phyloP scores from a whole-genome alignment of 1,140 invertebrate species.

The Dryas iulia region DNA sequence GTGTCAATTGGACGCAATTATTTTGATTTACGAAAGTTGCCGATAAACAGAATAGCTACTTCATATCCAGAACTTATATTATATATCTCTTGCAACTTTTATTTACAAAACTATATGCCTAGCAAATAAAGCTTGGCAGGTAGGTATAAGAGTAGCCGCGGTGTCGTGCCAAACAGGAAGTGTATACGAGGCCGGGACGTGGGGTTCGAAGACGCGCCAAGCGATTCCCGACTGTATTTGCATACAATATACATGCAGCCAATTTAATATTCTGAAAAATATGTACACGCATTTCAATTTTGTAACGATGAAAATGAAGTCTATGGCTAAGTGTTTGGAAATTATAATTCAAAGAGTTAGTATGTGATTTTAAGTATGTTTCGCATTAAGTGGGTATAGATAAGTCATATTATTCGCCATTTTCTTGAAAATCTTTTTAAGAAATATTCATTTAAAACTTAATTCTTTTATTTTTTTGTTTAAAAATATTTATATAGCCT shows the following conservation, averaged over 20 bases:
- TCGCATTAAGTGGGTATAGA: too few relatives aligned
- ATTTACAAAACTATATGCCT: slow-evolving; percentile 14
- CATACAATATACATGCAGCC: slow-evolving; percentile 18
- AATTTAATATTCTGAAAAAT: slow-evolving; percentile 20
- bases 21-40: not conserved
- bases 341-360: too few relatives aligned
- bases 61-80: not conserved
- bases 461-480: too few relatives aligned
- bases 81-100: not conserved
- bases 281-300: not conserved
- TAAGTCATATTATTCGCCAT: too few relatives aligned
- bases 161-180: slow-evolving; percentile 77
- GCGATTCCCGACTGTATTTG: slow-evolving; percentile 54
- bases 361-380: too few relatives aligned
- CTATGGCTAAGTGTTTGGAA: too few relatives aligned
- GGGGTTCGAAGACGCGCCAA: slow-evolving; percentile 61
- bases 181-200: slow-evolving; percentile 61
- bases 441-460: too few relatives aligned
- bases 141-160: slow-evolving; percentile 62
- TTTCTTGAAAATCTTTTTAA: too few relatives aligned
- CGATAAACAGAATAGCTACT: not conserved
- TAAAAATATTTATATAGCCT: too few relatives aligned
- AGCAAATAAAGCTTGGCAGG: slow-evolving; percentile 47
- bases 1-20: too few relatives aligned
- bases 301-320: not conserved